Percentiles rank a stretch among this genome's conserved stretches.
Conservation (phyloP, 2,797 vertebrate species). For the Pogonophryne albipinna region DNA sequence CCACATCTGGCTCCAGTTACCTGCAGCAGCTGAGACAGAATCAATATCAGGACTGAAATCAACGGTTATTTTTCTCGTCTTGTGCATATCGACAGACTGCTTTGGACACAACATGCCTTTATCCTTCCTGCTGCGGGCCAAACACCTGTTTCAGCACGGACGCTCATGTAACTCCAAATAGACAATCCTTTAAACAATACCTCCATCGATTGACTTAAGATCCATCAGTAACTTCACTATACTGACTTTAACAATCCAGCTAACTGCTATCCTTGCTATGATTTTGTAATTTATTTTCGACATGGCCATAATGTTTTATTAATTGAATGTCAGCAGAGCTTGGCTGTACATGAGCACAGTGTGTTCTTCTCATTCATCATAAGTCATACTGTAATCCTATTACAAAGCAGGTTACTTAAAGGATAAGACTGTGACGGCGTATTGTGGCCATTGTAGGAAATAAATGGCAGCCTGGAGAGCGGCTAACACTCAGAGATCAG, state of each 20-base stretch:
- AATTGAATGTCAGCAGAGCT: background rate
- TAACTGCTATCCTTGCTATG: background rate
- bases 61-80: conserved; percentile 5
- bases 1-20: conserved; percentile 54
- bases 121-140: conserved; percentile 27
- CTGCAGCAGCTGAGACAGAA: conserved; percentile 20
- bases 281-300: background rate
- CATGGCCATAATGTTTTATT: background rate
- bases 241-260: conserved; percentile 23
- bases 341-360: background rate
- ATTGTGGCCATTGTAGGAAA: too few relatives aligned
- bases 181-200: conserved; percentile 13
- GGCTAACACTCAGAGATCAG: too few relatives aligned
- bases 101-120: background rate
- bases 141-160: background rate
- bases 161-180: background rate
- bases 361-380: background rate
- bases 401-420: background rate
- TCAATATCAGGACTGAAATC: background rate
- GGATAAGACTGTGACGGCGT: background rate
- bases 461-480: too few relatives aligned
- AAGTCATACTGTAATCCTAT: background rate
- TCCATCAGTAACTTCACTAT: background rate
- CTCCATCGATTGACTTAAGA: conserved; percentile 22
- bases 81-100: background rate